Evolutionary conservation across 2,888 invertebrate genomes (phyloP), one percentile per base, ranked within the genome.

Genomic region (Calameuta pallipes): DNA sequence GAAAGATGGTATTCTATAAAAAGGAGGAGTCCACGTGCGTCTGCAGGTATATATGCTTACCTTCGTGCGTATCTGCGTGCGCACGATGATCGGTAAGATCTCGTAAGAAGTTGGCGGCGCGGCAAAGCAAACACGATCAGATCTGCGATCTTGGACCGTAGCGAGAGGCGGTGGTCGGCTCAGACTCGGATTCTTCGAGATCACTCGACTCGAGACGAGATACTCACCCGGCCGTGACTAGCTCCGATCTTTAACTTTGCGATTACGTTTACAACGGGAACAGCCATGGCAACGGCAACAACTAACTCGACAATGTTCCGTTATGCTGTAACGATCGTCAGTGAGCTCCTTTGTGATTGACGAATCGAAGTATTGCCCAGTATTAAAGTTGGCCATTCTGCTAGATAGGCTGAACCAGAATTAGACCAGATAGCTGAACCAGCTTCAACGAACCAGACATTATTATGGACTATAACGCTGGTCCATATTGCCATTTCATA

Each of bases 91-190:
- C 81, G 75, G 79, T 78, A 74, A 74, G 79, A 80, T 79, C 77
- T 73, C 36, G 78, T 81, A 80, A 76, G 70, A 78, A 76, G 78
- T 78, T 76, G 79, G 82, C 80, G 85, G 85, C 79, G 81, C 83
- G 85, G 85, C 86, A 87, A 87, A 87, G 87, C 83, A 83, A 82
- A 85, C 84, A 83, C 85, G 87, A 87, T 87, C 87, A 82, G 81
- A 84, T 85, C 84, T 83, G 78, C 76, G 75, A 81, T 83, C 81
- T 82, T 73, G 78, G 73, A 82, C 81, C 82, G 79, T 80, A 77
- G 71, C 31, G 71, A 33, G 71, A 71, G 71, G 30, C 30, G 71
- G 71, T 33, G 71, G 71, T 13, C 31, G 31, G 31, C 33, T 71
- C 71, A 71, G 15, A 6, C 9, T 71, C 31, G 33, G 71, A 71